phyloP scores from a whole-genome alignment of 2,113 vertebrate species.

The Varanus salvator region DNA sequence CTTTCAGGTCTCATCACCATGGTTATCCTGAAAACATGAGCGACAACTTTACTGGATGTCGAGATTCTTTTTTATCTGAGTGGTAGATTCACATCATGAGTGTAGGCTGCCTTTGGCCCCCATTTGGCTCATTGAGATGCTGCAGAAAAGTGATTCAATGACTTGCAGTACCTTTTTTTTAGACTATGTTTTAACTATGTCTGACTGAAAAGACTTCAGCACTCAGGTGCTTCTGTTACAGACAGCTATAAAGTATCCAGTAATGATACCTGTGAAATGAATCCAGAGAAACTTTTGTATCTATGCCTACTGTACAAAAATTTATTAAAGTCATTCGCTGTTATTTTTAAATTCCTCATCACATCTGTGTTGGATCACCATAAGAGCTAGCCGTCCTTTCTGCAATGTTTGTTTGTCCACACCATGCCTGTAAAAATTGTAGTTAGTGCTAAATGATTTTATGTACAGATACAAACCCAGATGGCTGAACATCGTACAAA shows the following conservation, averaged over 20 bases:
- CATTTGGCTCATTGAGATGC: constrained; percentile 73
- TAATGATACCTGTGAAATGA: constrained; percentile 69
- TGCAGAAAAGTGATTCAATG: constrained; percentile 71
- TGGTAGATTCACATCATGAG: constrained; percentile 78
- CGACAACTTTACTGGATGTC: constrained; percentile 67
- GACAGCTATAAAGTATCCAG: constrained; percentile 75
- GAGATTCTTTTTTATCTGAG: constrained; percentile 59
- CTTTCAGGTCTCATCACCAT: constrained; percentile 96
- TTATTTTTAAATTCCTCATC: constrained; percentile 72
- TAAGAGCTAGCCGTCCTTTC: constrained; percentile 61
- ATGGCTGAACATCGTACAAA: not conserved
- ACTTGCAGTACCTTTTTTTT: constrained; percentile 67
- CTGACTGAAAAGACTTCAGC: constrained; percentile 75
- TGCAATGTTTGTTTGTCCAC: constrained; percentile 46
- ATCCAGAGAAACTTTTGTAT: constrained; percentile 78
- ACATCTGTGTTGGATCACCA: constrained; percentile 72
- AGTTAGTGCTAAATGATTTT: constrained; percentile 51
- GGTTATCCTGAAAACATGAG: constrained; percentile 91
- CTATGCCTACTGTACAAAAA: constrained; percentile 70
- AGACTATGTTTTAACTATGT: constrained; percentile 82
- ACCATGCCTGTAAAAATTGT: constrained; percentile 57
- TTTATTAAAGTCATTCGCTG: constrained; percentile 74
- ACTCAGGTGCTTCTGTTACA: constrained; percentile 71
- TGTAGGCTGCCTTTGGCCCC: constrained; percentile 80
- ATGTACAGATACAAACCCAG: constrained; percentile 35